These are phyloP conservation scores for Pitangus sulphuratus DNA, from an alignment of 2,797 vertebrate species.

Conservation along the genomic window DNA sequence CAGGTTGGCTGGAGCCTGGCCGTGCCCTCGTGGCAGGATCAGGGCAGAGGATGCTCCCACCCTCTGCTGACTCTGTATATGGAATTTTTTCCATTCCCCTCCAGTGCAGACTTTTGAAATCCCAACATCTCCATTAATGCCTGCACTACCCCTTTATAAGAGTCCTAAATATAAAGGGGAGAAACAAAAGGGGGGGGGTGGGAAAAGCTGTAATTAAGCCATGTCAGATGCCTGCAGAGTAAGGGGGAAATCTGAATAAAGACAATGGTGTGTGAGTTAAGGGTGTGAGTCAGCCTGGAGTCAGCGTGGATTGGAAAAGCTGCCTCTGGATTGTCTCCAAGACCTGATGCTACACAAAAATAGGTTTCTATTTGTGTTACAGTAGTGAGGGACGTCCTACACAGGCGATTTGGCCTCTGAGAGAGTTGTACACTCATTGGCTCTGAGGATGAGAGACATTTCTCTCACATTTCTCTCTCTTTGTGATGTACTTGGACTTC, in stretches of 20 bases:
- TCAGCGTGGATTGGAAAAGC: not conserved
- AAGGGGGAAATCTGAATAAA: constrained; percentile 46
- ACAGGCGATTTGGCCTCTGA: not conserved
- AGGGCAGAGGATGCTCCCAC: not conserved
- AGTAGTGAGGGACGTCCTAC: not conserved
- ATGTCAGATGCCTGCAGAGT: constrained; percentile 19
- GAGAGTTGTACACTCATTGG: fast-evolving
- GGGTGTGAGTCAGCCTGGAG: constrained; percentile 52
- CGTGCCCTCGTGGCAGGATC: fast-evolving
- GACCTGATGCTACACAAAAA: not conserved
- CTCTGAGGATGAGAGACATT: not conserved
- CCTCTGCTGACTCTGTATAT: not conserved
- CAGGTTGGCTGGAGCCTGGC: not conserved
- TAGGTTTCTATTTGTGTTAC: not conserved
- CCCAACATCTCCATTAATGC: constrained; percentile 27
- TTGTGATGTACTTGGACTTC: fast-evolving
- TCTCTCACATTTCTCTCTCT: not conserved
- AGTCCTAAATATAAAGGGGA: constrained; percentile 45
- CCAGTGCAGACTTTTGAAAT: not conserved
- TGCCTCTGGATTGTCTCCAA: constrained; percentile 37
- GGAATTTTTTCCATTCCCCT: not conserved
- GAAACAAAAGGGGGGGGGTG: not conserved
- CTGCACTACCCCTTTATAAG: not conserved
- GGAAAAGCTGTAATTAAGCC: constrained; percentile 54
- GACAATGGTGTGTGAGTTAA: constrained; percentile 29